phyloP scores from a whole-genome alignment of 2,888 invertebrate genomes.

The Nephrotoma guestfalica region DNA sequence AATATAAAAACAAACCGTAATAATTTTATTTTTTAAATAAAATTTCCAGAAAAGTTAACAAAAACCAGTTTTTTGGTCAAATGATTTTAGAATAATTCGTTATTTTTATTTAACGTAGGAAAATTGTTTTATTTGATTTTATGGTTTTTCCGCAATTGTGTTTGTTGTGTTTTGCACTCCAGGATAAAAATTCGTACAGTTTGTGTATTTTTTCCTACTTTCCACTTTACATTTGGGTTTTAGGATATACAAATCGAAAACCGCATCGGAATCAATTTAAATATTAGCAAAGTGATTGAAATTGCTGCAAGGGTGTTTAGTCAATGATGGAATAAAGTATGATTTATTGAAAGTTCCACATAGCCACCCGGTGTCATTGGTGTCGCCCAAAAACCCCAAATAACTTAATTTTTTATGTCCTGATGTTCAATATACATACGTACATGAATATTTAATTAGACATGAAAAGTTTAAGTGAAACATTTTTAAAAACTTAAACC shows the following conservation, averaged over 20 bases:
- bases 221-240: background rate
- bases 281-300: background rate
- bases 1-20: background rate
- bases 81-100: background rate
- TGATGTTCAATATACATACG: background rate
- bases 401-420: background rate
- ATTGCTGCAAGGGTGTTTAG: background rate
- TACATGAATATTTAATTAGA: background rate
- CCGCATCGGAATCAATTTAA: background rate
- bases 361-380: background rate
- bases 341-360: background rate
- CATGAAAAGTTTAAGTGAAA: background rate
- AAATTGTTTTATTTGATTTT: background rate
- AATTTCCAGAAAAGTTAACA: background rate
- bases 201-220: background rate
- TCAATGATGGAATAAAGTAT: background rate
- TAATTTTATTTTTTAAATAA: background rate
- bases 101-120: background rate
- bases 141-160: background rate
- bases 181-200: background rate
- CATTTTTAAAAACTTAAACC: background rate
- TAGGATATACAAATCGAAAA: background rate
- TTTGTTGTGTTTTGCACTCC: background rate
- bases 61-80: background rate
- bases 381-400: background rate